Conservation (phyloP, 2,888 invertebrate genomes). For the Tribolium freemani region DNA sequence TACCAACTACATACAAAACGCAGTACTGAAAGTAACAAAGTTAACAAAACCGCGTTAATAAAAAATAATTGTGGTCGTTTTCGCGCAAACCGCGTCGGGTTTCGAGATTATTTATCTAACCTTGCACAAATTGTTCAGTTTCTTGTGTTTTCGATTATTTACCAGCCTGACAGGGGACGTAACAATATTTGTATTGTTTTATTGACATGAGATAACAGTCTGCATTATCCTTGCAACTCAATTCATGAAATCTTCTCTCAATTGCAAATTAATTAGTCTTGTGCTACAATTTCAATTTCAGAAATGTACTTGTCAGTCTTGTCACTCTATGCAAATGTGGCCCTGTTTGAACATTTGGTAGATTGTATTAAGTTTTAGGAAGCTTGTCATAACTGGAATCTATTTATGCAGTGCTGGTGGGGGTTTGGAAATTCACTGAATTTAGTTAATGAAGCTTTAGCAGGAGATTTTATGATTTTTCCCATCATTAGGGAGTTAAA, state of each 20-base stretch:
- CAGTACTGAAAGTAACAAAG: neutral
- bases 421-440: too few species aligned
- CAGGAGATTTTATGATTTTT: neutral
- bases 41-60: neutral
- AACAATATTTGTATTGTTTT: conserved; percentile 9
- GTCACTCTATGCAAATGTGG: conserved; percentile 11
- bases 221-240: neutral
- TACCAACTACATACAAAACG: too few species aligned
- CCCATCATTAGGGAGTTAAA: conserved; percentile 3
- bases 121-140: conserved; percentile 1
- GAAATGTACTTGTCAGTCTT: neutral
- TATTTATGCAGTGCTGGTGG: too few species aligned
- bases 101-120: conserved; percentile 8
- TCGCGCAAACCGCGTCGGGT: neutral
- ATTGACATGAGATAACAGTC: conserved; percentile 3
- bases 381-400: neutral
- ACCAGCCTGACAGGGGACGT: neutral
- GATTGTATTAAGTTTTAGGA: neutral
- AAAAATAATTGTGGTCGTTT: neutral
- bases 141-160: conserved; percentile 2
- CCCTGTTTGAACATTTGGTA: neutral
- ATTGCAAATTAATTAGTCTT: conserved; percentile 6
- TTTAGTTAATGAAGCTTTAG: too few species aligned
- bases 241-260: conserved; percentile 7
- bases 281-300: neutral